Percentiles rank a stretch among this genome's conserved stretches.
Conservation (phyloP, 2,113 vertebrate genomes). For the Ammospiza nelsoni region DNA sequence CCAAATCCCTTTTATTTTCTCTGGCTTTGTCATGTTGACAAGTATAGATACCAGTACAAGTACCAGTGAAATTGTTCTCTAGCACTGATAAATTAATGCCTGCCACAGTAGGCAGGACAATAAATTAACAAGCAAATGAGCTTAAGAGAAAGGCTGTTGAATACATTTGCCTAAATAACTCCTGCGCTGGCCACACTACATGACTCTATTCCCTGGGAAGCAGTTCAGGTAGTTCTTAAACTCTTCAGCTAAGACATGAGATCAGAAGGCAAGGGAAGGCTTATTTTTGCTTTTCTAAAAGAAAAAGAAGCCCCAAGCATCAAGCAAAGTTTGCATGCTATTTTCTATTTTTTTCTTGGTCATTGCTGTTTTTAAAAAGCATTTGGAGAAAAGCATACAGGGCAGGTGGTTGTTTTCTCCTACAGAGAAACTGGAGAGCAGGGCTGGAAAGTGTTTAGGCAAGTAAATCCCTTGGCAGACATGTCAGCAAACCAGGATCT, state of each 20-base stretch:
- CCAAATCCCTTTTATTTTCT: not conserved
- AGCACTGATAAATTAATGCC: not conserved
- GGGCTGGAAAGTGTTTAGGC: not conserved
- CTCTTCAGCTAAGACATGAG: not conserved
- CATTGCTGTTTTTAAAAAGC: not conserved
- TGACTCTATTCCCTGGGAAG: not conserved
- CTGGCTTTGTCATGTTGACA: not conserved
- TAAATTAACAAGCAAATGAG: constrained; percentile 21
- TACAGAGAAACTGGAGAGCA: not conserved
- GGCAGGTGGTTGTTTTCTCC: not conserved
- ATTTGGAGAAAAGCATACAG: not conserved
- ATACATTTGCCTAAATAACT: not conserved
- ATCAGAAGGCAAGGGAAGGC: not conserved
- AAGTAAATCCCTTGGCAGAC: not conserved
- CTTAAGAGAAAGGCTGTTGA: not conserved
- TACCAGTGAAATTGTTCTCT: not conserved
- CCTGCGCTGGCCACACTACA: not conserved
- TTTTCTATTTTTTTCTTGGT: not conserved
- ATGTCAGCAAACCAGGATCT: not conserved
- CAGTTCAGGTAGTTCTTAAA: not conserved
- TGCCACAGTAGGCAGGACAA: not conserved
- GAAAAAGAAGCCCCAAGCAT: not conserved
- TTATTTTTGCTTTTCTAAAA: not conserved
- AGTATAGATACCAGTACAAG: not conserved
- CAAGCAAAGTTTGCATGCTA: not conserved